These are phyloP conservation scores for Threskiornis aethiopicus DNA, from an alignment of 2,797 vertebrate genomes.

Conservation along the genomic window DNA sequence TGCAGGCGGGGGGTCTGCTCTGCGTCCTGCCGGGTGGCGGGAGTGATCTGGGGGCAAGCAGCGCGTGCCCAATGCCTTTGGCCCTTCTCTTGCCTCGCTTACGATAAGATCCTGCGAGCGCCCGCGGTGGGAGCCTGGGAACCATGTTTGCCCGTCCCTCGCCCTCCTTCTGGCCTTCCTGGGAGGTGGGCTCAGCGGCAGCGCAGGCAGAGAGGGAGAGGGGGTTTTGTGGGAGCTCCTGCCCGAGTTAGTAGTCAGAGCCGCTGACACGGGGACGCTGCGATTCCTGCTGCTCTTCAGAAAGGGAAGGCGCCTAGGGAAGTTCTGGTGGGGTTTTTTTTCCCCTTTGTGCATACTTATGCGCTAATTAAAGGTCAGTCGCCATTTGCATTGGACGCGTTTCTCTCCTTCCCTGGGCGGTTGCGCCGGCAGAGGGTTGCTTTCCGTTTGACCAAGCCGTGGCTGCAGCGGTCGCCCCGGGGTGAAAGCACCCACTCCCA, in stretches of 20 bases:
- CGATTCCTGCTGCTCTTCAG: not conserved
- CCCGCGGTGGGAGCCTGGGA: not conserved
- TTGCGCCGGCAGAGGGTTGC: not conserved
- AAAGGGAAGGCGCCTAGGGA: not conserved
- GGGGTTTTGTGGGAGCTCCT: not conserved
- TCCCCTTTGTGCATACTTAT: not conserved
- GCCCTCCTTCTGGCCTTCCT: not conserved
- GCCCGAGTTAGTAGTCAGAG: not conserved
- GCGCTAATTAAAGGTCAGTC: constrained; percentile 49
- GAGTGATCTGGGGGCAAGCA: not conserved
- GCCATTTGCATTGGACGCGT: not conserved
- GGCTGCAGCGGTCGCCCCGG: rapidly evolving
- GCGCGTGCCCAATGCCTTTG: not conserved
- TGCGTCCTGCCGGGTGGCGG: not conserved
- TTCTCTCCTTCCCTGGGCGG: not conserved
- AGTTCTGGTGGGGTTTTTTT: not conserved
- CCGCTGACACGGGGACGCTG: rapidly evolving
- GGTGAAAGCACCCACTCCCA: not conserved
- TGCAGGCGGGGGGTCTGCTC: not conserved
- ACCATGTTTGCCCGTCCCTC: not conserved
- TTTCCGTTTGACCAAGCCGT: not conserved
- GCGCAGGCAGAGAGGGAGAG: not conserved
- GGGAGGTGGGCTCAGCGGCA: not conserved
- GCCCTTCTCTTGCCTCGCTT: not conserved
- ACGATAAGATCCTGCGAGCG: not conserved